Evolutionary conservation across 2,888 invertebrate genomes (phyloP).

Genomic region (Heliconius hortense): DNA sequence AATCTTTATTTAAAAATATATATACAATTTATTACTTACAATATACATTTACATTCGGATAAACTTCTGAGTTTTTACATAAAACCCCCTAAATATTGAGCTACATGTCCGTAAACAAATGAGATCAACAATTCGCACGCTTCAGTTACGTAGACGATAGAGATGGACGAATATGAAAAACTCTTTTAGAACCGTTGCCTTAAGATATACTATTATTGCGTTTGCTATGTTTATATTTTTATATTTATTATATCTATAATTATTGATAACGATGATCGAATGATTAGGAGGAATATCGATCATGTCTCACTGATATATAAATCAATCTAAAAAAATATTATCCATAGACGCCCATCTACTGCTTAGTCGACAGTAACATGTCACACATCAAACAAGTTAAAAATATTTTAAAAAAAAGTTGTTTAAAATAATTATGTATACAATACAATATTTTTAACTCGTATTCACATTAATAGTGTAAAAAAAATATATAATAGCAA

Average conservation of each 20-base stretch:
- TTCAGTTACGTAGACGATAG: constrained; percentile 46
- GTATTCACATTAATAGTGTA: constrained; percentile 30
- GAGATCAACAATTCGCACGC: constrained; percentile 78
- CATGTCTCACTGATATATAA: neutral
- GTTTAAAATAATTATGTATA: constrained; percentile 7
- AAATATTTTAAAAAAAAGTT: constrained; percentile 4
- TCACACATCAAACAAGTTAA: constrained; percentile 25
- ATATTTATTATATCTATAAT: neutral
- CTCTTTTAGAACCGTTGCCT: neutral
- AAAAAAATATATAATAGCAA: constrained; percentile 23
- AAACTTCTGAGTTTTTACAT: constrained; percentile 64
- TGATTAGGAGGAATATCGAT: neutral
- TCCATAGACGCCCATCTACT: constrained; percentile 14
- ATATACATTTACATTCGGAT: constrained; percentile 71
- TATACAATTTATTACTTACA: constrained; percentile 73
- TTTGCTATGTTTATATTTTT: neutral
- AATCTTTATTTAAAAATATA: constrained; percentile 77
- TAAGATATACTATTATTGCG: neutral
- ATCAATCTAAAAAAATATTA: neutral
- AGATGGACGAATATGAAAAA: constrained; percentile 18
- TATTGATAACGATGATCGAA: neutral
- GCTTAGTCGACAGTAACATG: constrained; percentile 29
- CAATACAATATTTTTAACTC: constrained; percentile 24
- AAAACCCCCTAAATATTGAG: constrained; percentile 71
- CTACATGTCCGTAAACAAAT: constrained; percentile 77